These are phyloP conservation scores for Neoascia interrupta DNA, from an alignment of 2,888 invertebrate species.

Conservation along the genomic window DNA sequence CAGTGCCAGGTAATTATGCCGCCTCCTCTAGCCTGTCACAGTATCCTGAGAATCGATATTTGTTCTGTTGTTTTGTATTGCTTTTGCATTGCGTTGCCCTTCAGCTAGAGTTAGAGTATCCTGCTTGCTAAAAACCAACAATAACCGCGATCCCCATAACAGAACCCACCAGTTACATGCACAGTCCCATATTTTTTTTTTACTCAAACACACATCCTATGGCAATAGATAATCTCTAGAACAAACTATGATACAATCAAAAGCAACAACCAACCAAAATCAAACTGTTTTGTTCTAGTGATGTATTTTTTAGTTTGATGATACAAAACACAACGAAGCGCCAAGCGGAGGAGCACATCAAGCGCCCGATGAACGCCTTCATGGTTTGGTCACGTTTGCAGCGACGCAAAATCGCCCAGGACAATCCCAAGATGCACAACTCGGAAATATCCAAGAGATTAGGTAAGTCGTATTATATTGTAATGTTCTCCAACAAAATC, in stretches of 20 bases:
- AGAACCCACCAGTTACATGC: no score
- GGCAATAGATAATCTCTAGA: conserved; percentile 28
- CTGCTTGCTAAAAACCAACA: conserved; percentile 27
- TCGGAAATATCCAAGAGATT: conserved; percentile 97
- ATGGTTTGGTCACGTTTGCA: conserved; percentile 98
- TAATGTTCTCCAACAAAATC: not conserved
- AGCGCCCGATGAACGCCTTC: conserved; percentile 98
- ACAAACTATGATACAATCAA: conserved; percentile 36
- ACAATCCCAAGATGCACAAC: conserved; percentile 99
- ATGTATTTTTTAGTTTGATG: conserved; percentile 80
- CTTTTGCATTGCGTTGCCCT: conserved; percentile 55
- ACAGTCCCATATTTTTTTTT: not conserved
- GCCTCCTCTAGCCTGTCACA: conserved; percentile 10
- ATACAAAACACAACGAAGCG: conserved; percentile 80
- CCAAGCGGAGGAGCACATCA: conserved; percentile 92
- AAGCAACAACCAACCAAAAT: conserved; percentile 56
- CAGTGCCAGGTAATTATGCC: conserved; percentile 77
- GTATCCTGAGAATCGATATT: no score
- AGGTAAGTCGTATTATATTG: conserved; percentile 82
- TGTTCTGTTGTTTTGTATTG: conserved; percentile 53
- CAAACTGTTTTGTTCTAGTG: conserved; percentile 73
- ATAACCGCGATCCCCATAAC: not conserved
- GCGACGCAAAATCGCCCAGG: conserved; percentile 96
- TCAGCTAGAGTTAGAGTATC: conserved; percentile 17
- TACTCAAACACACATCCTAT: not conserved